Conservation (phyloP, 2,797 vertebrate species). For the Cephalopachus bancanus region DNA sequence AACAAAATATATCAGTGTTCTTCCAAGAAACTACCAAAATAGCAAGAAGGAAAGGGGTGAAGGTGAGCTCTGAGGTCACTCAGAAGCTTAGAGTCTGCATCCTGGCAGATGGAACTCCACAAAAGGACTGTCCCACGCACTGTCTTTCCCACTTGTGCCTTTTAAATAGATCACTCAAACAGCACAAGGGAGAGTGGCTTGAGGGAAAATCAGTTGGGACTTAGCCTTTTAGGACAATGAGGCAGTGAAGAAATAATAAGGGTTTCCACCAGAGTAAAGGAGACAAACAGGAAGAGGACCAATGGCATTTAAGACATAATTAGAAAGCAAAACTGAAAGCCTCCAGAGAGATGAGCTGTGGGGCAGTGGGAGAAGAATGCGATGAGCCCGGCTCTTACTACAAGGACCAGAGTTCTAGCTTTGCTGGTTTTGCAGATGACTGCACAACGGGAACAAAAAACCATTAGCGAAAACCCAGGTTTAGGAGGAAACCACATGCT, state of each 20-base stretch:
- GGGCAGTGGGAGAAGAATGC: not conserved
- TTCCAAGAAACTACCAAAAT: not conserved
- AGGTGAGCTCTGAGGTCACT: not conserved
- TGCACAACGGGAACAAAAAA: not conserved
- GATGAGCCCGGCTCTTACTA: not conserved
- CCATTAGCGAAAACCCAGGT: not conserved
- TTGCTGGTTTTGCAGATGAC: not conserved
- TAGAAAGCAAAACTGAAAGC: not conserved
- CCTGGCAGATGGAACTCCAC: not conserved
- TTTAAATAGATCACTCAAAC: not conserved
- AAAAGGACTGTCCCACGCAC: not conserved
- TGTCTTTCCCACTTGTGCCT: not conserved
- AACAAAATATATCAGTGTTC: not conserved
- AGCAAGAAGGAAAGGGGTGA: not conserved
- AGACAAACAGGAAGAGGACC: not conserved
- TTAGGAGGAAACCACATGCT: not conserved
- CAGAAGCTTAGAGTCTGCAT: not conserved
- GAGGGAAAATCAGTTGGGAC: not conserved
- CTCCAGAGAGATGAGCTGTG: not conserved
- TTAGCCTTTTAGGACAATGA: not conserved
- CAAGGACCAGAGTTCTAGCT: not conserved
- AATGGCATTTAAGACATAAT: not conserved
- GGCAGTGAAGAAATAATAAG: not conserved
- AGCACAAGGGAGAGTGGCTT: not conserved
- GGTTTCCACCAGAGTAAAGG: not conserved